phyloP scores from a whole-genome alignment of 2,113 vertebrate species.

The Melanotaenia duboulayi region DNA sequence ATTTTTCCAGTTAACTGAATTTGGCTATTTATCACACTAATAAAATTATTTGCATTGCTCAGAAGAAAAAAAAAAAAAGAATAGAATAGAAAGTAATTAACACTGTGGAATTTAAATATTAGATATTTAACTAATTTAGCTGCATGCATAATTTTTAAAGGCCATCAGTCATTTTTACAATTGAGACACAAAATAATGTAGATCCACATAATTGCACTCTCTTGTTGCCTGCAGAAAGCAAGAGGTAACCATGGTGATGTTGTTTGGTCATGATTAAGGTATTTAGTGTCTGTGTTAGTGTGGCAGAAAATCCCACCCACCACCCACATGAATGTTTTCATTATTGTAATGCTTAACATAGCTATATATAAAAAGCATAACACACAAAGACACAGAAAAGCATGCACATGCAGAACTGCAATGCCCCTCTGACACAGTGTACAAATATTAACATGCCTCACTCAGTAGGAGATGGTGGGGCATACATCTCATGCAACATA shows the following conservation, averaged over 20 bases:
- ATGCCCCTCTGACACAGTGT: slow-evolving; percentile 40
- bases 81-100: too few species aligned
- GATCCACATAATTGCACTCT: slow-evolving; percentile 15
- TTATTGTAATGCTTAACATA: slow-evolving; percentile 59
- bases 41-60: too few species aligned
- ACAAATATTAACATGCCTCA: slow-evolving; percentile 42
- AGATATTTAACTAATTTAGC: slow-evolving; percentile 14
- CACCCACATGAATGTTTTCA: slow-evolving; percentile 48
- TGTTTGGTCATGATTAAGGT: slow-evolving; percentile 68
- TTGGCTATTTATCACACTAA: too few species aligned
- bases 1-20: too few species aligned
- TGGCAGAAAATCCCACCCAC: slow-evolving; percentile 58
- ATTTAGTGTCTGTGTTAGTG: slow-evolving; percentile 53
- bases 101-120: too few species aligned
- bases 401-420: neutral
- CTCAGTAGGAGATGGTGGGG: slow-evolving; percentile 45
- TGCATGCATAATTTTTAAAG: slow-evolving; percentile 6
- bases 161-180: slow-evolving; percentile 19
- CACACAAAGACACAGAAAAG: slow-evolving; percentile 12
- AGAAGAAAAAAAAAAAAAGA: too few species aligned
- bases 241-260: slow-evolving; percentile 65
- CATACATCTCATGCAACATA: slow-evolving; percentile 17
- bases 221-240: slow-evolving; percentile 28
- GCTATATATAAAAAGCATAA: slow-evolving; percentile 65
- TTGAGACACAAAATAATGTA: slow-evolving; percentile 33